These are phyloP conservation scores for Rhinophrynus dorsalis DNA, from an alignment of 2,797 vertebrate genomes.

Conservation along the genomic window DNA sequence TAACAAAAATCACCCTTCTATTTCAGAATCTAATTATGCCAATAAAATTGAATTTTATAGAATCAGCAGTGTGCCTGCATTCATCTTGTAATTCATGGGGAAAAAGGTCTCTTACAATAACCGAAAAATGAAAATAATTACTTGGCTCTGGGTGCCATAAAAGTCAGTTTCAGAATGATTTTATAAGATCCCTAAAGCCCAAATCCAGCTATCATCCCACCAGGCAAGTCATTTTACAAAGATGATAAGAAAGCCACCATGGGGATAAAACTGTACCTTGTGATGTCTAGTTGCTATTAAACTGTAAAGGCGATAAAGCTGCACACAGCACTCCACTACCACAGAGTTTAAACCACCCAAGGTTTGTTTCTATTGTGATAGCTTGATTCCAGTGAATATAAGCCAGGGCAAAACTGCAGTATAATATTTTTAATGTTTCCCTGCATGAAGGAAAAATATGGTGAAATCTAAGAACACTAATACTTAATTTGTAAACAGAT, in stretches of 20 bases:
- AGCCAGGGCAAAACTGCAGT: not conserved
- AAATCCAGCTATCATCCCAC: slow-evolving; percentile 64
- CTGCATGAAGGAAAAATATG: not conserved
- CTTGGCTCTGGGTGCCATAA: slow-evolving; percentile 49
- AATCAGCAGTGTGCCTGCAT: slow-evolving; percentile 58
- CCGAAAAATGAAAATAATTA: slow-evolving; percentile 69
- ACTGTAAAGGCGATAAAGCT: slow-evolving; percentile 57
- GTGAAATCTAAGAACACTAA: not conserved
- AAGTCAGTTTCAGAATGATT: slow-evolving; percentile 59
- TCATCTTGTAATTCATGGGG: slow-evolving; percentile 54
- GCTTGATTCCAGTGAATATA: not conserved
- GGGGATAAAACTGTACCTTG: slow-evolving; percentile 56
- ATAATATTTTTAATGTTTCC: not conserved
- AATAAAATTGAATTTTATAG: slow-evolving; percentile 58
- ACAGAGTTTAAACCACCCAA: slow-evolving; percentile 49
- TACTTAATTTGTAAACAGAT: not conserved
- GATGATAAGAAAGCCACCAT: slow-evolving; percentile 66
- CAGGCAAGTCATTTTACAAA: slow-evolving; percentile 70
- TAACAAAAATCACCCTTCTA: slow-evolving; percentile 57
- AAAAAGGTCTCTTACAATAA: slow-evolving; percentile 57
- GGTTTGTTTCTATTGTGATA: slow-evolving; percentile 14
- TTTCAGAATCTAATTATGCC: slow-evolving; percentile 57
- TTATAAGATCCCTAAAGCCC: slow-evolving; percentile 51
- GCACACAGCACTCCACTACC: slow-evolving; percentile 62
- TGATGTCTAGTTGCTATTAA: slow-evolving; percentile 57